Evolutionary conservation across 2,113 vertebrate genomes (phyloP).

Genomic region (Panthera leo): DNA sequence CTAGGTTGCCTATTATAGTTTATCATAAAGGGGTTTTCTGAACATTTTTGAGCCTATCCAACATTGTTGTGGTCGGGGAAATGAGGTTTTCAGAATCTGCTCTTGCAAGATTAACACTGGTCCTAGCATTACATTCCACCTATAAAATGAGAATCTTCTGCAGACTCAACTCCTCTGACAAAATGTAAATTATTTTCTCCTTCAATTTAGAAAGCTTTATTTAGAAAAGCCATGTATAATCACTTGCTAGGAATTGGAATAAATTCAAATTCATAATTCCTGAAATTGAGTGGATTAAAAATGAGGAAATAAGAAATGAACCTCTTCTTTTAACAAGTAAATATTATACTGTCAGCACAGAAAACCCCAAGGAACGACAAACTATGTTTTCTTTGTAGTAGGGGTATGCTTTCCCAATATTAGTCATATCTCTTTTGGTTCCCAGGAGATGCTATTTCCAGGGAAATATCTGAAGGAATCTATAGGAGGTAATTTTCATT

Average conservation of each 20-base stretch:
- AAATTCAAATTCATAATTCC: slow-evolving; percentile 40
- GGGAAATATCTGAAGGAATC: slow-evolving; percentile 60
- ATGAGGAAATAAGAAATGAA: slow-evolving; percentile 35
- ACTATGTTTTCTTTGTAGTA: slow-evolving; percentile 44
- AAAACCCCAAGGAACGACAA: slow-evolving; percentile 46
- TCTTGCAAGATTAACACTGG: background rate
- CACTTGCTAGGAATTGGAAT: slow-evolving; percentile 22
- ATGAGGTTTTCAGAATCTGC: background rate
- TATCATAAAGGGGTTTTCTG: background rate
- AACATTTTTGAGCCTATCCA: background rate
- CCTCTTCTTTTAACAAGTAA: slow-evolving; percentile 32
- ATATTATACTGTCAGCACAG: slow-evolving; percentile 45
- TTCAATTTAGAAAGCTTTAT: slow-evolving; percentile 48
- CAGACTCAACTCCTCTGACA: slow-evolving; percentile 16
- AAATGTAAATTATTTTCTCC: slow-evolving; percentile 58
- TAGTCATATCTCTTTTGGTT: slow-evolving; percentile 47
- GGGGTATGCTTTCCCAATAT: background rate
- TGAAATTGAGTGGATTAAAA: slow-evolving; percentile 52
- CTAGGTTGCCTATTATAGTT: background rate
- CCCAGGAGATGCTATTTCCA: slow-evolving; percentile 53
- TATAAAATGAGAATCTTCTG: background rate
- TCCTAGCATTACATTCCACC: background rate
- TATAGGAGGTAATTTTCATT: slow-evolving; percentile 70
- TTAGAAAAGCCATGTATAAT: slow-evolving; percentile 39
- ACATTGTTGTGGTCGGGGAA: background rate